These are phyloP conservation scores for Odobenus rosmarus DNA, from an alignment of 2,113 vertebrate genomes.

Conservation along the genomic window DNA sequence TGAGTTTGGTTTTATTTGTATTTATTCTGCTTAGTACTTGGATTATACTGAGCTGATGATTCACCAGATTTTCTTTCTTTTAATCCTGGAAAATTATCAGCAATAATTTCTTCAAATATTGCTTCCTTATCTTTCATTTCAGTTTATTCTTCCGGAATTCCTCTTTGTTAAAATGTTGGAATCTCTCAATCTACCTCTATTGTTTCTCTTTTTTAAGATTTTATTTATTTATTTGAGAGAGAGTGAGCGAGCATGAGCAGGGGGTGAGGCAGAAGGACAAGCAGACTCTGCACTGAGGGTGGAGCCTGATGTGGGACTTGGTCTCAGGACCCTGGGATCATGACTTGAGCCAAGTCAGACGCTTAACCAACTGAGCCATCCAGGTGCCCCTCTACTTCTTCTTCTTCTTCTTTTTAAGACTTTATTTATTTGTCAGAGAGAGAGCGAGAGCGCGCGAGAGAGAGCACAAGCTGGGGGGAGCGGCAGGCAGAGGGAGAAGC, in stretches of 20 bases:
- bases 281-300: not conserved
- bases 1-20: not conserved
- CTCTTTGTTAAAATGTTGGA: constrained; percentile 15
- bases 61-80: not conserved
- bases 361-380: not conserved
- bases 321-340: not conserved
- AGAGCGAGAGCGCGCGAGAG: too few relatives aligned
- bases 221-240: not conserved
- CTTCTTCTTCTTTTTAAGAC: too few relatives aligned
- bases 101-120: constrained; percentile 16
- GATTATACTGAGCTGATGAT: not conserved
- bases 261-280: not conserved
- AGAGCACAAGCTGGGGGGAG: too few relatives aligned
- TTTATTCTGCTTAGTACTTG: not conserved
- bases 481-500: too few relatives aligned
- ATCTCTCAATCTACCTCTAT: not conserved
- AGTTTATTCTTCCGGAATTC: not conserved
- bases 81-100: not conserved
- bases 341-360: not conserved
- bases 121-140: not conserved
- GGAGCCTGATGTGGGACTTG: not conserved
- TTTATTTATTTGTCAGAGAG: too few relatives aligned
- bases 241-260: not conserved
- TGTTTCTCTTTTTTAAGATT: not conserved
- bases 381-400: not conserved